Percentiles rank a stretch among this genome's conserved stretches.
phyloP scores from a whole-genome alignment of 2,797 vertebrate genomes.

The Xyrichtys novacula region DNA sequence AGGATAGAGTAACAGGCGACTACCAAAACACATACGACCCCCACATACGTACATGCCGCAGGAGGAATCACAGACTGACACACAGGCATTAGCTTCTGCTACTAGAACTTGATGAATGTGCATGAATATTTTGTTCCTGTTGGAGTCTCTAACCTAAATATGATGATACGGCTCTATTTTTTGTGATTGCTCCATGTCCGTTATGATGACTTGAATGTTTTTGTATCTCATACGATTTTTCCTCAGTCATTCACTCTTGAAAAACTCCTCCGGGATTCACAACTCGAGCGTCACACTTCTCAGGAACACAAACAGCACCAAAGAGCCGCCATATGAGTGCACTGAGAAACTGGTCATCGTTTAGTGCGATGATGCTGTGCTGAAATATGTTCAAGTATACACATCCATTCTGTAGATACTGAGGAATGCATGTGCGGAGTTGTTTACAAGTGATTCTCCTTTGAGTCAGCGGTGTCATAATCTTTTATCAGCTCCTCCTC shows the following conservation, averaged over 20 bases:
- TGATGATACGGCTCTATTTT: slow-evolving; percentile 5
- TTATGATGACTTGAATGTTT: slow-evolving; percentile 24
- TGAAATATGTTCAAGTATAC: slow-evolving; percentile 33
- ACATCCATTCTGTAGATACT: slow-evolving; percentile 39
- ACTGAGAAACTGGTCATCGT: slow-evolving; percentile 38
- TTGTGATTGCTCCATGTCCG: not conserved
- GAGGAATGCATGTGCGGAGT: slow-evolving; percentile 36
- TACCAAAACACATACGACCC: slow-evolving; percentile 61
- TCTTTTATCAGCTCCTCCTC: slow-evolving; percentile 65
- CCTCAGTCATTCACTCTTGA: slow-evolving; percentile 37
- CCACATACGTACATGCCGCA: slow-evolving; percentile 24
- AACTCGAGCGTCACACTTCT: slow-evolving; percentile 43
- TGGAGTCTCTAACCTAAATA: slow-evolving; percentile 1
- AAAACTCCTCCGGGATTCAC: slow-evolving; percentile 43
- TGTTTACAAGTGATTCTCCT: slow-evolving; percentile 53
- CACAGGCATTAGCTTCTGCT: slow-evolving; percentile 40
- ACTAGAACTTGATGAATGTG: slow-evolving; percentile 20
- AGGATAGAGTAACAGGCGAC: slow-evolving; percentile 73
- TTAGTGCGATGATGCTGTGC: slow-evolving; percentile 4
- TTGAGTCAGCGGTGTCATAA: slow-evolving; percentile 69
- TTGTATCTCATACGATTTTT: not conserved
- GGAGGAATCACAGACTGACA: slow-evolving; percentile 43
- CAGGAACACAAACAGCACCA: slow-evolving; percentile 8
- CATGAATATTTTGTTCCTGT: not conserved
- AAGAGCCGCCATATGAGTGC: slow-evolving; percentile 23